Evolutionary conservation across 2,888 invertebrate genomes (phyloP).

Genomic region (Dryomyza anilis): DNA sequence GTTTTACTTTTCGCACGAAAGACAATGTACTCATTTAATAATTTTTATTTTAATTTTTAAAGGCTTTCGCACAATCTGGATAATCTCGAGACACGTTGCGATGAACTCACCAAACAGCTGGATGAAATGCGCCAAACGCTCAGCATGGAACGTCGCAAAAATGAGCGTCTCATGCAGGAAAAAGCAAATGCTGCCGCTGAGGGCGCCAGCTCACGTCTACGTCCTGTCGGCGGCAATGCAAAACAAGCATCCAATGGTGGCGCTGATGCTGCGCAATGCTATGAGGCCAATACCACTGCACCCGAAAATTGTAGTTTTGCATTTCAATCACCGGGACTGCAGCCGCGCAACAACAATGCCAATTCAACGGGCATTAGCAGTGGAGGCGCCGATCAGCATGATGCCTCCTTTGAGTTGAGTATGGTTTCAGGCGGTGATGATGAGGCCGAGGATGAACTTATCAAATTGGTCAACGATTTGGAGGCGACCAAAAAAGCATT

Average conservation of each 20-base stretch:
- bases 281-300: constrained; percentile 42
- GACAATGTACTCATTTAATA: neutral
- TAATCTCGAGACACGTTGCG: constrained; percentile 78
- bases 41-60: constrained; percentile 3
- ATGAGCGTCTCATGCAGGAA: constrained; percentile 62
- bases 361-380: constrained; percentile 54
- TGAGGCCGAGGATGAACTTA: constrained; percentile 60
- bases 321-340: constrained; percentile 40
- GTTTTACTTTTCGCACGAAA: constrained; percentile 27
- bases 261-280: constrained; percentile 23
- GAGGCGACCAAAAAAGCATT: constrained; percentile 72
- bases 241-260: neutral
- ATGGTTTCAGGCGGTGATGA: constrained; percentile 47
- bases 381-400: constrained; percentile 32
- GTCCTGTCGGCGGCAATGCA: too few species aligned
- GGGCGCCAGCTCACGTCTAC: constrained; percentile 29
- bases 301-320: constrained; percentile 48
- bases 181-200: constrained; percentile 38
- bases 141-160: constrained; percentile 67
- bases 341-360: constrained; percentile 44
- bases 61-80: constrained; percentile 79
- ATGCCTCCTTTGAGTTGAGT: constrained; percentile 40
- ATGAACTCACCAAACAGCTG: constrained; percentile 79
- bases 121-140: constrained; percentile 74
- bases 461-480: constrained; percentile 72